phyloP scores from a whole-genome alignment of 2,797 vertebrate species.

The Dermochelys coriacea region DNA sequence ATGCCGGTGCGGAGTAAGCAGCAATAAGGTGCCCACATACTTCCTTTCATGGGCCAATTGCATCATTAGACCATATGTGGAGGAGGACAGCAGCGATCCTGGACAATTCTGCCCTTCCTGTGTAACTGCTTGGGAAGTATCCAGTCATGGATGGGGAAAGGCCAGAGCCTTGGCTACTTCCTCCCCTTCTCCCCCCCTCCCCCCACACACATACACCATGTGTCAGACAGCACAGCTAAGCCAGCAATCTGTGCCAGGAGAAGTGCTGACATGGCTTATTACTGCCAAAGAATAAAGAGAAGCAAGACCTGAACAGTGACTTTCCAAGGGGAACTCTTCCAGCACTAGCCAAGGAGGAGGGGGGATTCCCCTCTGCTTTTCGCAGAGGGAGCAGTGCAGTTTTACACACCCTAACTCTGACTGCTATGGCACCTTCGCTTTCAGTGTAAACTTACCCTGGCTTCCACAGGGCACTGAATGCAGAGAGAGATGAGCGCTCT shows the following conservation, averaged over 20 bases:
- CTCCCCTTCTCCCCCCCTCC: background rate
- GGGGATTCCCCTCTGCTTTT: slow-evolving; percentile 1
- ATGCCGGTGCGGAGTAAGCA: background rate
- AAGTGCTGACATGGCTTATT: background rate
- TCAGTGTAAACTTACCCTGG: background rate
- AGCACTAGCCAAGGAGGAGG: accelerated
- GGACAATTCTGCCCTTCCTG: background rate
- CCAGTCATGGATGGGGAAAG: background rate
- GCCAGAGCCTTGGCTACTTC: background rate
- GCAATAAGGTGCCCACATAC: background rate
- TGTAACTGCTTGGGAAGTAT: background rate
- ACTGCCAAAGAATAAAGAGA: accelerated
- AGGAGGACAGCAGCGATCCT: background rate
- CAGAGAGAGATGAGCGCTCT: background rate
- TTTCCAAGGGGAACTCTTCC: accelerated
- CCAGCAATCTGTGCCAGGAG: background rate
- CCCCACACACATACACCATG: background rate
- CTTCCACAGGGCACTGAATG: too few relatives aligned
- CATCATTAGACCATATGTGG: background rate
- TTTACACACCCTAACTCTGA: background rate
- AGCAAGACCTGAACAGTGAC: background rate
- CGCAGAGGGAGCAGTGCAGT: background rate
- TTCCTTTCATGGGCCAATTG: background rate
- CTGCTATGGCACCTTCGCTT: background rate
- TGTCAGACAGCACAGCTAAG: accelerated